Conservation (phyloP, 2,113 vertebrate species). For the Lipophrys pholis region DNA sequence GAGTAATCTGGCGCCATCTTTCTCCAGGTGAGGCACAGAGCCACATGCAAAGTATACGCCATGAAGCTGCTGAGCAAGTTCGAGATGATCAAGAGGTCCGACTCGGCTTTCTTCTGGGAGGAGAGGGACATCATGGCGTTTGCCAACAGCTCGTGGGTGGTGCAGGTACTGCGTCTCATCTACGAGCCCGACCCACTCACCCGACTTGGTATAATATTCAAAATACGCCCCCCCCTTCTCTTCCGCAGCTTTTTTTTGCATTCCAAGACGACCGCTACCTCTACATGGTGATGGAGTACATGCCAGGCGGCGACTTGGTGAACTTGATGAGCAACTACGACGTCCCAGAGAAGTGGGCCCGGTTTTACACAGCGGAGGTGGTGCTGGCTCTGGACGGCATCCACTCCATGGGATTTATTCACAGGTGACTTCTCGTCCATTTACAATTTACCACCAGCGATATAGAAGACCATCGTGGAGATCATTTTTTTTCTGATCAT, state of each 20-base stretch:
- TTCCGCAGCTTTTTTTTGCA: slow-evolving; percentile 93
- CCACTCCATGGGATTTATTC: slow-evolving; percentile 99
- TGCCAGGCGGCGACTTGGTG: slow-evolving; percentile 98
- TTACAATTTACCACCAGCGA: too few species aligned
- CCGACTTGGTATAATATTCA: neutral
- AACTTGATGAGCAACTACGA: slow-evolving; percentile 99
- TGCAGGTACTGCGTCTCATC: slow-evolving; percentile 87
- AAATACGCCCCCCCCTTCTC: neutral
- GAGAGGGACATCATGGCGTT: slow-evolving; percentile 99
- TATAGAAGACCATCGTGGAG: too few species aligned
- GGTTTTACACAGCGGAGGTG: slow-evolving; percentile 98
- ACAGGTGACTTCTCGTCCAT: slow-evolving; percentile 84
- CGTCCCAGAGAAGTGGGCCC: slow-evolving; percentile 98
- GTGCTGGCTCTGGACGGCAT: slow-evolving; percentile 97
- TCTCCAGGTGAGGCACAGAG: slow-evolving; percentile 94
- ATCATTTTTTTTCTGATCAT: too few species aligned
- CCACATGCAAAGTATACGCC: slow-evolving; percentile 94
- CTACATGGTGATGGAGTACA: slow-evolving; percentile 99
- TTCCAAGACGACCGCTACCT: slow-evolving; percentile 99
- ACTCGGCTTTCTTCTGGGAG: slow-evolving; percentile 99
- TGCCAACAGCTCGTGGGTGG: slow-evolving; percentile 98
- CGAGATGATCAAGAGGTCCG: slow-evolving; percentile 99
- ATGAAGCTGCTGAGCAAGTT: slow-evolving; percentile 99
- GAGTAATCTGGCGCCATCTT: neutral
- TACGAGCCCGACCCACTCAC: too few species aligned